Base-by-base conservation (phyloP, 2,888 invertebrate genomes). In the Prosapia bicincta region DNA sequence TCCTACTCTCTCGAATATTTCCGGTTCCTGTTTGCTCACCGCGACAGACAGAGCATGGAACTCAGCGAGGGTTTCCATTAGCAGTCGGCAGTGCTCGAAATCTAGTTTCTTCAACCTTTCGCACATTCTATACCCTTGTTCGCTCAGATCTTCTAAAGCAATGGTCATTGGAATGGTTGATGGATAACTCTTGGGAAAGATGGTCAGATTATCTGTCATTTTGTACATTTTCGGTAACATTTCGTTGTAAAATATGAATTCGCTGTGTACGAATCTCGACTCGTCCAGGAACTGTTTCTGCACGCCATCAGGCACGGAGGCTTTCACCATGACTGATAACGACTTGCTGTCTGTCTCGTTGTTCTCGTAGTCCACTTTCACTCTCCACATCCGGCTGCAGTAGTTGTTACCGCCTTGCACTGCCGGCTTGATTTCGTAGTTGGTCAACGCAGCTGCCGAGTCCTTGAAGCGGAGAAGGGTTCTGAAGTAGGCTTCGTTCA, bases 21-120 rank as follows among this genome's bases (percentile, higher is more conserved):
- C 26, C 13, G 69, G 30, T 20, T 75, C 20, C 6, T 26, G 15
- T 20, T 68, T 66, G 15, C 28, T 25, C 15, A 32, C 66, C 20
- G 72, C 71, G 5, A 75, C 71, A 15, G 75, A 75, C n/a, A 65
- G 67, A 23, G 75, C 75, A 24, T 75, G 75, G 69, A 72, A 76
- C 25, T 76, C 72, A 9, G 76, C 76, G 24, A 76, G 69, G 0
- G 72, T 72, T 65, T 72, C 65, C 65, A 76, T 32, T 6, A 65
- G 69, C 5, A 72, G 20, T 24, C 26, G 54, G n/a, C 72, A 72
- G 30, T 76, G 76, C 5, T 38, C 68, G 30, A 23, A 76, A 25
- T 76, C 72, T 15, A 76, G 30, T 30, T 68, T 68, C 23, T 67
- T 32, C 26, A 66, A 26, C 10, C 69, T 43, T 28, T 76, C 72